Percentiles rank a stretch among this genome's conserved stretches.
Evolutionary conservation across 2,888 invertebrate genomes (phyloP).

Genomic region (Diaperis boleti): DNA sequence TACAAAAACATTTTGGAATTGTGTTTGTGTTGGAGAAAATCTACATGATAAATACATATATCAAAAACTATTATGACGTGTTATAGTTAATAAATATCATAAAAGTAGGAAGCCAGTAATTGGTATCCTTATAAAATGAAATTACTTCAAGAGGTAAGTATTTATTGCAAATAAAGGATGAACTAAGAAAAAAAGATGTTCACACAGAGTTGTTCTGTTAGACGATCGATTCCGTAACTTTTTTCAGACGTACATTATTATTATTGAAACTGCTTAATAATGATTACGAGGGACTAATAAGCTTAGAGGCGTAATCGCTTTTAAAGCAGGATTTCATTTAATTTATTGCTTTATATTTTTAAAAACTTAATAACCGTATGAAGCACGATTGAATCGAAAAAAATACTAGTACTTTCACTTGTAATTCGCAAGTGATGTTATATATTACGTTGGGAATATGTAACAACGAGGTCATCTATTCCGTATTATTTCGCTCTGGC

Average conservation of each 20-base stretch:
- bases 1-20: no score
- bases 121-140: no score
- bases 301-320: not conserved
- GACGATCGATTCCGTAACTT: not conserved
- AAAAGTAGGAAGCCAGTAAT: no score
- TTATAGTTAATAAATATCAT: no score
- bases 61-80: no score
- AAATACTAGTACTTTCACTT: slow-evolving; percentile 41
- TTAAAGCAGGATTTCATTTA: slow-evolving; percentile 15
- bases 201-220: no score
- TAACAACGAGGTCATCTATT: slow-evolving; percentile 42
- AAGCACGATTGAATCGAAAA: slow-evolving; percentile 28
- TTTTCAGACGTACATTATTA: not conserved
- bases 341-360: slow-evolving; percentile 37
- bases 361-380: slow-evolving; percentile 36
- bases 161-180: no score
- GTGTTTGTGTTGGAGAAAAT: no score
- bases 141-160: no score
- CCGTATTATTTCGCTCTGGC: slow-evolving; percentile 26
- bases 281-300: slow-evolving; percentile 3
- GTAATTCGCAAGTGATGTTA: slow-evolving; percentile 37
- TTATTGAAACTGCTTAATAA: slow-evolving; percentile 2
- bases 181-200: no score
- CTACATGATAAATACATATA: no score
- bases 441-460: slow-evolving; percentile 38